Percentiles rank a stretch among this genome's conserved stretches.
These are phyloP conservation scores for Chaunax sp. DNA, from an alignment of 2,797 vertebrate species.

Conservation along the genomic window DNA sequence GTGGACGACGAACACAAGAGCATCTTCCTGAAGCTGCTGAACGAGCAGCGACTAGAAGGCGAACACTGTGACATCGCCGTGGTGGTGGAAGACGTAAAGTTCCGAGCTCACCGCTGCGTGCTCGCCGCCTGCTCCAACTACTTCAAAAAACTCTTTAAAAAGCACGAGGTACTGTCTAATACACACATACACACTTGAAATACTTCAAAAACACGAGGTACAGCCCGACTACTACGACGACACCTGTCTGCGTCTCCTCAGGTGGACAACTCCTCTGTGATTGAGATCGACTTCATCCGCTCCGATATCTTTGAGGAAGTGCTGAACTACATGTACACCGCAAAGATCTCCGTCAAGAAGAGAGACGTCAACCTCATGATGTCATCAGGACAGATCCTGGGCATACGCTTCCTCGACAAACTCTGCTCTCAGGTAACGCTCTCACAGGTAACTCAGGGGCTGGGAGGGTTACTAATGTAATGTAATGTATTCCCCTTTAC, in stretches of 20 bases:
- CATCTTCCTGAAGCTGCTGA: constrained; percentile 96
- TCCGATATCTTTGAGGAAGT: constrained; percentile 98
- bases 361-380: constrained; percentile 98
- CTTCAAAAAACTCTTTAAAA: constrained; percentile 99
- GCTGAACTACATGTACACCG: constrained; percentile 98
- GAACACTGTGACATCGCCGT: constrained; percentile 99
- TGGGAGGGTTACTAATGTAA: no score
- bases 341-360: constrained; percentile 96
- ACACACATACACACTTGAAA: neutral
- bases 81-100: constrained; percentile 97
- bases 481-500: no score
- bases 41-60: constrained; percentile 96
- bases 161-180: constrained; percentile 85
- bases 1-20: constrained; percentile 97
- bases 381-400: constrained; percentile 97
- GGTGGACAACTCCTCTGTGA: constrained; percentile 97
- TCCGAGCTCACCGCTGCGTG: constrained; percentile 95
- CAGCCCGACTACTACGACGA: no score
- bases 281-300: constrained; percentile 98
- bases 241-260: constrained; percentile 25
- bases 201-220: neutral
- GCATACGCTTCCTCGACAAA: constrained; percentile 96
- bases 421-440: constrained; percentile 87
- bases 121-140: constrained; percentile 98
- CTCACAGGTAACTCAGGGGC: neutral